Evolutionary conservation across 2,113 vertebrate genomes (phyloP), one percentile per base, ranked within the genome.

Genomic region (Stigmatopora argus): DNA sequence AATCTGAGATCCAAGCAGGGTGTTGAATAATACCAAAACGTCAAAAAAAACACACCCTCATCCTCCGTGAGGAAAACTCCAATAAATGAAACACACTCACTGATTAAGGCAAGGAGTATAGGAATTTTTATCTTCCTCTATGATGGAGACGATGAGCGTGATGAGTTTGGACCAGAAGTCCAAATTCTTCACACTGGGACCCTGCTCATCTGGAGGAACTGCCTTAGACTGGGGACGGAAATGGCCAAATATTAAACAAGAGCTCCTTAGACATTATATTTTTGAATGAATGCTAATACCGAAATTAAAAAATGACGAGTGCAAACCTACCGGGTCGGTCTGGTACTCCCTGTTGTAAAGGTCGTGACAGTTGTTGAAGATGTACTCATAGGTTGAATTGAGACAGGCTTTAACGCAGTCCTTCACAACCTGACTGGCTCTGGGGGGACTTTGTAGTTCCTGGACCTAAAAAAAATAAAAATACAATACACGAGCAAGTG

Each of bases 111-210:
- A 98, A 48, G 92, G 96, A 0, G 97, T 99, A 85, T 99, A 99
- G 11, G 97, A 98, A 67, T 99, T 99, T 87, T 97, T 99, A 86
- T 99, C 97, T 71, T 99, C 97, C 69, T 99, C 97, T 0, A 98
- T 98, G 77, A 99, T 99, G 75, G 97, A 98, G 69, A 99, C 97
- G 0, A 98, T 99, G 67, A 99, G 91, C 7, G 97, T 99, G 81
- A 99, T 99, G 56, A 99, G 93, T 85, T 99, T 99, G 70, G 96
- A 98, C 96, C 96, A 99, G 87, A 98, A 99, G 88, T 99, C 96
- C 34, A 99, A 88, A 89, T 99, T 99, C 87, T 94, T 99, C 86
- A 94, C 90, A 87, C 93, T 99, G 73, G 96, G 97, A 0, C 97
- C 97, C 83, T 99, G 97, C 46, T 99, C 97, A 52, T 99, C 97